Conservation (phyloP, 2,888 invertebrate species). For the Scaptomyza reducta region DNA sequence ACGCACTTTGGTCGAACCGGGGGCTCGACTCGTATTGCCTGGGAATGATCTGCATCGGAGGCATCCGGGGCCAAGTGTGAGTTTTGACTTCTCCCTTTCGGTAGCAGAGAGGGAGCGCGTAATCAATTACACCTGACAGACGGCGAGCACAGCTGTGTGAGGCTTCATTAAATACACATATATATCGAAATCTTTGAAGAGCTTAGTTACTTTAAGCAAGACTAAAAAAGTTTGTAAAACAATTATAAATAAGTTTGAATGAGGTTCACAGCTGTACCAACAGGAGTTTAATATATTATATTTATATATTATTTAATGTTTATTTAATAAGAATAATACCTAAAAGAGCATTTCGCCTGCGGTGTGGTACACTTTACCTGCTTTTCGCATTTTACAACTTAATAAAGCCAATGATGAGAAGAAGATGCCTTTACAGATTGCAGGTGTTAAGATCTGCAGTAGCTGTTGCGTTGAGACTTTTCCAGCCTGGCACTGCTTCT, state of each 20-base stretch:
- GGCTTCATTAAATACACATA: slow-evolving; percentile 27
- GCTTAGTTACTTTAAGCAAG: neutral
- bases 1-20: slow-evolving; percentile 34
- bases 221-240: neutral
- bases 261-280: neutral
- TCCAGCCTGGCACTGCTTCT: slow-evolving; percentile 56
- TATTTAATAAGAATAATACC: neutral
- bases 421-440: slow-evolving; percentile 47
- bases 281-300: neutral
- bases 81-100: slow-evolving; percentile 22
- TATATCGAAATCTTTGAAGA: neutral
- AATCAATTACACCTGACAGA: slow-evolving; percentile 53
- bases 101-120: slow-evolving; percentile 32
- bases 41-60: slow-evolving; percentile 40
- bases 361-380: slow-evolving; percentile 15
- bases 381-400: slow-evolving; percentile 57
- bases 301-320: neutral
- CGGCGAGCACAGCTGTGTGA: slow-evolving; percentile 34
- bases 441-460: slow-evolving; percentile 63
- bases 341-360: slow-evolving; percentile 37
- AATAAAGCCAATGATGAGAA: slow-evolving; percentile 55
- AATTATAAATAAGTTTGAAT: neutral
- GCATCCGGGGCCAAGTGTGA: slow-evolving; percentile 20
- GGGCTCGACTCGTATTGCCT: slow-evolving; percentile 6
- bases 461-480: slow-evolving; percentile 52